Conservation (phyloP, 1,140 invertebrate species). For the Philaenus spumarius region DNA sequence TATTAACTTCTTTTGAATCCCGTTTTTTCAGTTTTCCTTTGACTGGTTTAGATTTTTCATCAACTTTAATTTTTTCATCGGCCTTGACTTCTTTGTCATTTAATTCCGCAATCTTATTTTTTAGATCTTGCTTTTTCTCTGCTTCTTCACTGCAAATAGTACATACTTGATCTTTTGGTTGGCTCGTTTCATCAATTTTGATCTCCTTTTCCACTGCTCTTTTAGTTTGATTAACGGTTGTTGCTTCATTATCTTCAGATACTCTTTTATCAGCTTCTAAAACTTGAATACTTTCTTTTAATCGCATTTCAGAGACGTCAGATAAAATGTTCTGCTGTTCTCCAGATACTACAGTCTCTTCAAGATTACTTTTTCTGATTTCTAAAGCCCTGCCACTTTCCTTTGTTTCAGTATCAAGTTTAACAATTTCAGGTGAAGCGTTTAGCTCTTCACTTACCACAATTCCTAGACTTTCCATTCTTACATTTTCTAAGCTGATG, state of each 20-base stretch:
- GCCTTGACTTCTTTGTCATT: constrained; percentile 6
- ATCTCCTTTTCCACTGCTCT: background rate
- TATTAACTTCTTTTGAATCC: constrained; percentile 6
- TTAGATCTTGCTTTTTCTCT: background rate
- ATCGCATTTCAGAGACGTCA: background rate
- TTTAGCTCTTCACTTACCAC: background rate
- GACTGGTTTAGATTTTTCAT: background rate
- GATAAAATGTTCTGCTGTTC: background rate
- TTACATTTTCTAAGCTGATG: too few species aligned
- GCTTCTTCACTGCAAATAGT: background rate
- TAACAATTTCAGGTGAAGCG: constrained; percentile 6
- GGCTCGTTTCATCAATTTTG: background rate
- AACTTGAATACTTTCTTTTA: too few species aligned
- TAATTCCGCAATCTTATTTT: background rate
- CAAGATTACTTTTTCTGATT: background rate
- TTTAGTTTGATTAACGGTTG: background rate
- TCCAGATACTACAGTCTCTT: background rate
- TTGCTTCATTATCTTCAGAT: background rate
- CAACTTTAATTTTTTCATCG: constrained; percentile 12
- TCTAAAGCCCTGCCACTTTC: background rate
- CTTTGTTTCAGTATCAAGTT: too few species aligned
- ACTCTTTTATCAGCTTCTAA: too few species aligned
- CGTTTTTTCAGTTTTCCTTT: background rate
- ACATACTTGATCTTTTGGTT: background rate
- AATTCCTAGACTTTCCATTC: too few species aligned